Evolutionary conservation across 1,140 invertebrate genomes (phyloP).

Genomic region (Anadara kagoshimensis): DNA sequence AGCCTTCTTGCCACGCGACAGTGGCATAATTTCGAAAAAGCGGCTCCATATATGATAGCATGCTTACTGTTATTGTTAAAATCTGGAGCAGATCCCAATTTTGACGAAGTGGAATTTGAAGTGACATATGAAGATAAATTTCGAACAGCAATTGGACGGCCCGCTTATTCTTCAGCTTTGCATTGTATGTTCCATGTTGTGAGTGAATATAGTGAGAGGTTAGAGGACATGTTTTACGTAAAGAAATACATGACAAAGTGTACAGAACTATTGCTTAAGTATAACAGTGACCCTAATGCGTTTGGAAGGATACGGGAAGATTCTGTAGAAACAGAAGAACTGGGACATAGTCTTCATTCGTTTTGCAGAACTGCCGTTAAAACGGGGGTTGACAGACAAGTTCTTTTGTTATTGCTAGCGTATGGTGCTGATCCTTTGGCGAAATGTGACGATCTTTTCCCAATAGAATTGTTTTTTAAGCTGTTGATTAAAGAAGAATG

Average conservation of each 20-base stretch:
- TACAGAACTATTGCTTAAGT: constrained; percentile 52
- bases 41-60: constrained; percentile 47
- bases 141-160: constrained; percentile 59
- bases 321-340: neutral
- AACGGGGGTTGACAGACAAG: constrained; percentile 42
- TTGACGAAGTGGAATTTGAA: constrained; percentile 61
- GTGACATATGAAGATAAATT: constrained; percentile 41
- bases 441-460: constrained; percentile 27
- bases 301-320: constrained; percentile 40
- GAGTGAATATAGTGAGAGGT: constrained; percentile 8
- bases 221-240: constrained; percentile 26
- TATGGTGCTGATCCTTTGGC: constrained; percentile 56
- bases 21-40: constrained; percentile 46
- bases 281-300: constrained; percentile 47
- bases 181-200: constrained; percentile 56
- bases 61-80: constrained; percentile 53
- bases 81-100: constrained; percentile 64
- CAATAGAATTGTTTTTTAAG: constrained; percentile 40
- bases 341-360: constrained; percentile 51
- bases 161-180: constrained; percentile 53
- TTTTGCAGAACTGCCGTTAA: constrained; percentile 31
- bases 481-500: neutral
- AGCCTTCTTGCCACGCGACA: constrained; percentile 50
- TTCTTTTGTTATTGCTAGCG: constrained; percentile 48
- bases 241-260: constrained; percentile 50